Conservation (phyloP, 2,113 vertebrate species). For the Callaeas wilsoni region DNA sequence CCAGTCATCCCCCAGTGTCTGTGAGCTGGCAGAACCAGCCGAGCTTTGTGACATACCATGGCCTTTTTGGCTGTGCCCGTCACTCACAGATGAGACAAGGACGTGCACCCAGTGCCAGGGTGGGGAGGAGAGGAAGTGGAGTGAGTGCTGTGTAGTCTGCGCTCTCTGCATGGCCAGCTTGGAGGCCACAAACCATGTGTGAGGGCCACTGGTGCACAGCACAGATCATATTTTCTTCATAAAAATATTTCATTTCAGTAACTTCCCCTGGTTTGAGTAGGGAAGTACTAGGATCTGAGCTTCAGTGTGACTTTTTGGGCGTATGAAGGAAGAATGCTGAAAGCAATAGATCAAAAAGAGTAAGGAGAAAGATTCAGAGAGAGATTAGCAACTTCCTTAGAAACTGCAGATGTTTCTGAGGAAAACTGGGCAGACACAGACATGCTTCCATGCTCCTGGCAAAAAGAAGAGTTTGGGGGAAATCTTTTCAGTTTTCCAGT, state of each 20-base stretch:
- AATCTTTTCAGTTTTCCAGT: neutral
- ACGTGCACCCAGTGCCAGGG: accelerated
- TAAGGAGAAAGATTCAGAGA: neutral
- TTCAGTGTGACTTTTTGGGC: neutral
- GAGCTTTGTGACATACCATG: neutral
- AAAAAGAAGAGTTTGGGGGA: neutral
- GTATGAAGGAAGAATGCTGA: neutral
- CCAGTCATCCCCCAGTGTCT: neutral
- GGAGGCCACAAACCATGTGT: neutral
- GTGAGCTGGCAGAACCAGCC: neutral
- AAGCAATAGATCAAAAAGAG: neutral
- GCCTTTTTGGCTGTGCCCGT: neutral
- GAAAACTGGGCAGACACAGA: neutral
- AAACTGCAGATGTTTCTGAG: conserved; percentile 28
- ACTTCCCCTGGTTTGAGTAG: neutral
- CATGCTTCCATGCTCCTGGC: neutral
- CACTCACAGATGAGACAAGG: neutral
- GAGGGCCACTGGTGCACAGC: neutral
- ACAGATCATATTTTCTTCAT: neutral
- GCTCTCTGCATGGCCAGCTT: neutral
- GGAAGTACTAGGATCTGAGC: neutral
- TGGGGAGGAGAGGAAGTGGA: neutral
- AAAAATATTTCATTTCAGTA: neutral
- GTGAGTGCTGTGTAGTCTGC: neutral
- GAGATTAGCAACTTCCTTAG: neutral